Percentiles rank a stretch among this genome's conserved stretches.
Conservation (phyloP, 2,113 vertebrate species). For the Hemicordylus capensis region DNA sequence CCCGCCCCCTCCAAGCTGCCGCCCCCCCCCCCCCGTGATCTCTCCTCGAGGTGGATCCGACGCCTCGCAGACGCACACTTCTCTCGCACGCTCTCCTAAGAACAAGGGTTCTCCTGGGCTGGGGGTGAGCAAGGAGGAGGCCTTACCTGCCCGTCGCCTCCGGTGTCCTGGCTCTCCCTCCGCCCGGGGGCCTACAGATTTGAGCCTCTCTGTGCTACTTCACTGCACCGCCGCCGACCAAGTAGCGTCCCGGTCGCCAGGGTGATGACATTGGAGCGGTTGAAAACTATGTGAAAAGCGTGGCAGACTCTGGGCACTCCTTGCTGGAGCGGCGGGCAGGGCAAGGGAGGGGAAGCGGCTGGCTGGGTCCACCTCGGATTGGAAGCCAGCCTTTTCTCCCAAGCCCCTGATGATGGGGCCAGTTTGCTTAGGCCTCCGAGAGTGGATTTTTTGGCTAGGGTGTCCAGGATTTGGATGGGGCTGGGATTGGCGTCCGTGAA, state of each 20-base stretch:
- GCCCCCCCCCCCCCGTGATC: too few species aligned
- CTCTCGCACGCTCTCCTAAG: background rate
- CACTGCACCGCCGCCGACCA: conserved; percentile 42
- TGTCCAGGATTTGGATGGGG: too few species aligned
- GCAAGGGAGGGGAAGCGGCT: conserved; percentile 34
- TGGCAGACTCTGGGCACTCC: conserved; percentile 60
- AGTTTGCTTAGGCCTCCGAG: too few species aligned
- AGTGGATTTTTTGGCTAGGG: too few species aligned
- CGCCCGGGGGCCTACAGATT: conserved; percentile 57
- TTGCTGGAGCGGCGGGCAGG: conserved; percentile 61
- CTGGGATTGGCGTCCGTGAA: too few species aligned
- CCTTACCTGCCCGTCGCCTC: conserved; percentile 49
- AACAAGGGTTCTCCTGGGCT: background rate
- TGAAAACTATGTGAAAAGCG: conserved; percentile 66
- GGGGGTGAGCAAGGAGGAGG: background rate
- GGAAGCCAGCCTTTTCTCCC: conserved; percentile 3
- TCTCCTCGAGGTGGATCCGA: too few species aligned
- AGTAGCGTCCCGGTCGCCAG: conserved; percentile 83
- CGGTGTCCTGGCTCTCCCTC: conserved; percentile 18
- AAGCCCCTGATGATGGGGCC: background rate
- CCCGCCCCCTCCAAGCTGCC: background rate
- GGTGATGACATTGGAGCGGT: conserved; percentile 79
- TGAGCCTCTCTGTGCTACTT: conserved; percentile 61
- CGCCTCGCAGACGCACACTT: too few species aligned
- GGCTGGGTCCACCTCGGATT: background rate